Evolutionary conservation across 2,113 vertebrate species (phyloP).

Genomic region (Fregetta grallaria): DNA sequence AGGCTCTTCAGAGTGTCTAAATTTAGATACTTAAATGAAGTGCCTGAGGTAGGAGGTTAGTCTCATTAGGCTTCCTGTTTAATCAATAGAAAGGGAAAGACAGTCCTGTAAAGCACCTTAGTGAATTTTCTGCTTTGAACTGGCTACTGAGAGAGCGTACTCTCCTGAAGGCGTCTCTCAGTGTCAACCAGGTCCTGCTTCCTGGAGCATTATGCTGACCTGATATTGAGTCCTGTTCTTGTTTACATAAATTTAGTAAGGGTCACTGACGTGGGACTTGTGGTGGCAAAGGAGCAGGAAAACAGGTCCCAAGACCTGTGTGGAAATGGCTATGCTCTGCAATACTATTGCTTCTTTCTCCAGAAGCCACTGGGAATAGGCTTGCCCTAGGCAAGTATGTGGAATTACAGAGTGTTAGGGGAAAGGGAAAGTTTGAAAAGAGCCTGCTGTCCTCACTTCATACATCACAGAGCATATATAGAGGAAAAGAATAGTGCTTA

Average conservation of each 20-base stretch:
- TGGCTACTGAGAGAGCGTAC: neutral
- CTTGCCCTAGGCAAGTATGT: neutral
- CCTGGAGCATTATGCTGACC: neutral
- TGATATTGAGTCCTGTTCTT: neutral
- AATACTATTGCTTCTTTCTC: neutral
- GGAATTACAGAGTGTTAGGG: neutral
- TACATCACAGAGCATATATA: neutral
- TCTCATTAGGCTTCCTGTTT: neutral
- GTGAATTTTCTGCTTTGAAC: neutral
- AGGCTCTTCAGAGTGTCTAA: neutral
- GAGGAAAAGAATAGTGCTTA: neutral
- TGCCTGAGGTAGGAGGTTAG: neutral
- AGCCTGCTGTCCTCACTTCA: rapidly evolving
- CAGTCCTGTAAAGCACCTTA: neutral
- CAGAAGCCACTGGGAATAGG: neutral
- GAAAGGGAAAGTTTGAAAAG: neutral
- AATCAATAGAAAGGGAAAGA: neutral
- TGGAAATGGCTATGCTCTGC: neutral
- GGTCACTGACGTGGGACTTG: neutral
- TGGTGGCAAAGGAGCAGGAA: neutral
- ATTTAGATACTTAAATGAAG: neutral
- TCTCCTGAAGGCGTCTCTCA: neutral
- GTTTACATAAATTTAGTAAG: neutral
- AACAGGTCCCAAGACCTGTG: neutral
- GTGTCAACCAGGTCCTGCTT: neutral